phyloP scores from a whole-genome alignment of 2,797 vertebrate genomes.

The Cyprinella venusta region DNA sequence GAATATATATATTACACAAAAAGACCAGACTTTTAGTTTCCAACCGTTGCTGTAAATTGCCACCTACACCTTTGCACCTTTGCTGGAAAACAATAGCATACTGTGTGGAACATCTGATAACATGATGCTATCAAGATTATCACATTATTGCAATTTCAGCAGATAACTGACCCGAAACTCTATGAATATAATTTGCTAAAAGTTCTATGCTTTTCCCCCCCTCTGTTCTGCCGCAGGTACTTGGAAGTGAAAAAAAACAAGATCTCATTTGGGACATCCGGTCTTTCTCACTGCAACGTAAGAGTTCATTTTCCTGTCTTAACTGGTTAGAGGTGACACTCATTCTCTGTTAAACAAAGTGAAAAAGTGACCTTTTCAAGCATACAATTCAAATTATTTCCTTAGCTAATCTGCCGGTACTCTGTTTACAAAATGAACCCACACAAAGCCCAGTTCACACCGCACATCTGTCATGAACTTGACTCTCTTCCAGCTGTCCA shows the following conservation, averaged over 20 bases:
- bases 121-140: neutral
- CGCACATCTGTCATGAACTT: constrained; percentile 22
- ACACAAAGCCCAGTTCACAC: constrained; percentile 6
- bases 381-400: neutral
- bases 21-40: neutral
- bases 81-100: too few relatives aligned
- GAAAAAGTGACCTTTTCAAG: neutral
- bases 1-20: neutral
- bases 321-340: neutral
- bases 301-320: constrained; percentile 5
- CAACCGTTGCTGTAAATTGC: neutral
- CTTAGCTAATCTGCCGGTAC: neutral
- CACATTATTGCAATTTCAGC: constrained; percentile 1
- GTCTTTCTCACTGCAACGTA: constrained; percentile 21
- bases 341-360: neutral
- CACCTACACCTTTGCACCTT: too few relatives aligned
- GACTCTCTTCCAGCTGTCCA: constrained; percentile 22
- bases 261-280: constrained; percentile 9
- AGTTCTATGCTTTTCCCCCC: neutral
- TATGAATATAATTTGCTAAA: neutral
- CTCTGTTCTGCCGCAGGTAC: neutral
- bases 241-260: neutral
- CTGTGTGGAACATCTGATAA: neutral
- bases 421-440: neutral
- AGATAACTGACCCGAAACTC: neutral